These are phyloP conservation scores for Hermetia illucens DNA, from an alignment of 1,140 invertebrate species.

Conservation along the genomic window DNA sequence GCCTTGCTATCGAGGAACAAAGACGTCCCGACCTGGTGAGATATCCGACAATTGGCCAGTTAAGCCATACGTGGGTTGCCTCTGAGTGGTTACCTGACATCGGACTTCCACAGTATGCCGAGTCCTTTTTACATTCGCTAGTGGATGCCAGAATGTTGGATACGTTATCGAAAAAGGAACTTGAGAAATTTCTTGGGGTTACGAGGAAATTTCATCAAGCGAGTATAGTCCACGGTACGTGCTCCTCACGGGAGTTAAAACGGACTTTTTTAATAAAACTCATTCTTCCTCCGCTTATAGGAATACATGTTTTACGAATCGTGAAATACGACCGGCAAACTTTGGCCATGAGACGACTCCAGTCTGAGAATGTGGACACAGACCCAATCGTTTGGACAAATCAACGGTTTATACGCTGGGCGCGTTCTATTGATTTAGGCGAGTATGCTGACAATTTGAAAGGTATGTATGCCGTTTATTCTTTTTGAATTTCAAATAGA, in stretches of 20 bases:
- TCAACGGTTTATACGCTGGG: constrained; percentile 84
- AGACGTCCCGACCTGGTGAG: constrained; percentile 68
- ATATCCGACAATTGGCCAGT: constrained; percentile 70
- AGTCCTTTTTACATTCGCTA: constrained; percentile 76
- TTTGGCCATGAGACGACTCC: constrained; percentile 68
- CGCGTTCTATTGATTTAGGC: constrained; percentile 77
- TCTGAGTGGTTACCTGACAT: constrained; percentile 84
- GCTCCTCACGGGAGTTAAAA: no score
- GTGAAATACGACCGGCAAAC: constrained; percentile 87
- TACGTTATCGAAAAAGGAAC: constrained; percentile 81
- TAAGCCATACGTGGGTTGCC: constrained; percentile 83
- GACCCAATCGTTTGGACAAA: constrained; percentile 93
- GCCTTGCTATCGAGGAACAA: constrained; percentile 88
- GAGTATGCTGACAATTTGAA: constrained; percentile 92
- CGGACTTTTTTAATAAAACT: neutral
- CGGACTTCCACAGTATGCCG: constrained; percentile 75
- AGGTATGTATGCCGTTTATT: constrained; percentile 47
- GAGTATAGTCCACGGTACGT: constrained; percentile 69
- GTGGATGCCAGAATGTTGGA: constrained; percentile 86
- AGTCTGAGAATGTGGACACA: constrained; percentile 72
- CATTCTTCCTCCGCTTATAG: constrained; percentile 7
- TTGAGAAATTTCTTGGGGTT: constrained; percentile 82
- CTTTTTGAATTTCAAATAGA: neutral
- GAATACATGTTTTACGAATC: constrained; percentile 77
- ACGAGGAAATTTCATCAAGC: constrained; percentile 87